Percentiles rank a stretch among this genome's conserved stretches.
Evolutionary conservation across 1,140 invertebrate species (phyloP).

Genomic region (Homarus americanus): DNA sequence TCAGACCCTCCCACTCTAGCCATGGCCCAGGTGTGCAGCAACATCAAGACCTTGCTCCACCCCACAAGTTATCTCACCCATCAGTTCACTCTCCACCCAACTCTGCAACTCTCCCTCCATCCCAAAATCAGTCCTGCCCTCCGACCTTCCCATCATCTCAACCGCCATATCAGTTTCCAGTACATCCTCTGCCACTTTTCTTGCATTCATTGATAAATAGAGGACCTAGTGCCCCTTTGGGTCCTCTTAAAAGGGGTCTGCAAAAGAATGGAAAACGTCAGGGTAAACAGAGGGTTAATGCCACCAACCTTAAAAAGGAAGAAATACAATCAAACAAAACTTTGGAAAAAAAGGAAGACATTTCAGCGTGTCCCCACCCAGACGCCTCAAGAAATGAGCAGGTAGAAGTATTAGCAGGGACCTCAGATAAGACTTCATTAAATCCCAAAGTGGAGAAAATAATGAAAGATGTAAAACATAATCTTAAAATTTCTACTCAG

Average conservation of each 20-base stretch:
- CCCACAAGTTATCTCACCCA: too few relatives aligned
- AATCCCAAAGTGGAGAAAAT: neutral
- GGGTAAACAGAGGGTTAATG: neutral
- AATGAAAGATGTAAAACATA: neutral
- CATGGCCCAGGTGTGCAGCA: neutral
- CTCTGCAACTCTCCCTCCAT: neutral
- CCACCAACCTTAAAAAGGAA: neutral
- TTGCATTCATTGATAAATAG: neutral
- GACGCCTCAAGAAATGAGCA: neutral
- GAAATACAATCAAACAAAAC: neutral
- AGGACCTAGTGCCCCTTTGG: neutral
- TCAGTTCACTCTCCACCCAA: neutral
- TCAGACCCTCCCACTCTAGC: neutral
- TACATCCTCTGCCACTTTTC: neutral
- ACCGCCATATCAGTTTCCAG: too few relatives aligned
- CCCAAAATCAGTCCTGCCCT: too few relatives aligned
- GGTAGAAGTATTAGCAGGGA: neutral
- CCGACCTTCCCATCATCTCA: too few relatives aligned
- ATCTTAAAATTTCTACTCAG: neutral
- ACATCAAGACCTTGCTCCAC: neutral
- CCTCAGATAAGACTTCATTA: neutral
- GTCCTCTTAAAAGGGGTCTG: neutral
- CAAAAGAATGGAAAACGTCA: neutral
- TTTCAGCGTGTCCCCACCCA: neutral
- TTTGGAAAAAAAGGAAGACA: neutral